Conservation (phyloP, 2,113 vertebrate genomes). For the Dasyprocta punctata region DNA sequence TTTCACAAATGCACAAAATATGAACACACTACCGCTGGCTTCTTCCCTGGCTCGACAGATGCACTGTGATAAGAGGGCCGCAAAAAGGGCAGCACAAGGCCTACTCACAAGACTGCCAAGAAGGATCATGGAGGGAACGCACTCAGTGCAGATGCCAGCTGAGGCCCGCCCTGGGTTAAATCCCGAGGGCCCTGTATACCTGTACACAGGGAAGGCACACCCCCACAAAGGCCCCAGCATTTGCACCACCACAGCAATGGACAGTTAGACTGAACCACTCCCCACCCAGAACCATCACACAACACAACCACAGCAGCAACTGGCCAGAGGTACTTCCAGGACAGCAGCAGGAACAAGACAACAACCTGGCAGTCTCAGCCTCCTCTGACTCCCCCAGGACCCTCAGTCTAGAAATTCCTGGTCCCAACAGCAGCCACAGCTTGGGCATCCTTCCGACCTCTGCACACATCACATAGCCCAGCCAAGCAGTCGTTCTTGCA, state of each 20-base stretch:
- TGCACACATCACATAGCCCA: rapidly evolving
- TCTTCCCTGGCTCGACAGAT: background rate
- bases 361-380: rapidly evolving
- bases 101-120: background rate
- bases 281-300: background rate
- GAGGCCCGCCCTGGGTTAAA: background rate
- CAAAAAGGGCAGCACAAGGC: background rate
- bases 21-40: background rate
- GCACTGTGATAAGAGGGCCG: background rate
- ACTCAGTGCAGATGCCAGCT: background rate
- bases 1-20: background rate
- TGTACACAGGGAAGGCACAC: background rate
- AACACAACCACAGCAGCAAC: background rate
- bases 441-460: background rate
- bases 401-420: background rate
- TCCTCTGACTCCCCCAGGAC: no score
- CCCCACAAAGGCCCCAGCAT: no score
- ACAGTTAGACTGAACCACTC: background rate
- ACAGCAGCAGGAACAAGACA: background rate
- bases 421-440: background rate
- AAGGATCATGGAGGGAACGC: background rate
- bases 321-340: no score
- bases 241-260: rapidly evolving
- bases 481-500: background rate
- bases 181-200: background rate